These are phyloP conservation scores for Apocheima hispidaria DNA, from an alignment of 2,888 invertebrate genomes.

Conservation along the genomic window DNA sequence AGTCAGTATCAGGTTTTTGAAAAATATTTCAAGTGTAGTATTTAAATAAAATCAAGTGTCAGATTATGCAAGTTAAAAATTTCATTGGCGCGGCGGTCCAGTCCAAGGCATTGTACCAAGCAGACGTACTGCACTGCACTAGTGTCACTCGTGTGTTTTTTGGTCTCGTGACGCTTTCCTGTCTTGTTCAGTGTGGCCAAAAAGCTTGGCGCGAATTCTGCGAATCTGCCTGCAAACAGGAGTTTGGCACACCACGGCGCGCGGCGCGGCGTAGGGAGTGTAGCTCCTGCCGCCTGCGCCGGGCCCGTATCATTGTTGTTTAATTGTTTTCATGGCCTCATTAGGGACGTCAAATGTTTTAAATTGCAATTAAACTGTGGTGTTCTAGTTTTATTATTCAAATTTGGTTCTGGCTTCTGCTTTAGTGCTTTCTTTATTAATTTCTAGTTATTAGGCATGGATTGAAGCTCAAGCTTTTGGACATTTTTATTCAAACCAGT, in stretches of 20 bases:
- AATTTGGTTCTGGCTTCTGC: neutral
- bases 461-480: too few species aligned
- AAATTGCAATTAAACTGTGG: neutral
- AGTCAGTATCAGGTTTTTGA: too few species aligned
- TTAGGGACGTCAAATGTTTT: constrained; percentile 9
- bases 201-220: neutral
- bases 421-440: neutral
- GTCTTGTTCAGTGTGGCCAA: neutral
- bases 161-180: neutral
- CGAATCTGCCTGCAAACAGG: too few species aligned
- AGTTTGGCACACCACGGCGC: neutral
- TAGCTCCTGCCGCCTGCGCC: constrained; percentile 26
- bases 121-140: too few species aligned
- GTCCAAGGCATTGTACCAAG: too few species aligned
- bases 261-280: neutral
- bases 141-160: too few species aligned
- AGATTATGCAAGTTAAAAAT: too few species aligned
- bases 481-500: too few species aligned
- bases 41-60: too few species aligned
- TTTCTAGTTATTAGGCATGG: too few species aligned
- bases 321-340: constrained; percentile 67
- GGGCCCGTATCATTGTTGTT: constrained; percentile 61
- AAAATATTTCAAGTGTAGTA: too few species aligned
- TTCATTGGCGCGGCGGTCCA: too few species aligned
- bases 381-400: neutral